phyloP scores from a whole-genome alignment of 2,888 invertebrate species.

The Falcaria lacertinaria region DNA sequence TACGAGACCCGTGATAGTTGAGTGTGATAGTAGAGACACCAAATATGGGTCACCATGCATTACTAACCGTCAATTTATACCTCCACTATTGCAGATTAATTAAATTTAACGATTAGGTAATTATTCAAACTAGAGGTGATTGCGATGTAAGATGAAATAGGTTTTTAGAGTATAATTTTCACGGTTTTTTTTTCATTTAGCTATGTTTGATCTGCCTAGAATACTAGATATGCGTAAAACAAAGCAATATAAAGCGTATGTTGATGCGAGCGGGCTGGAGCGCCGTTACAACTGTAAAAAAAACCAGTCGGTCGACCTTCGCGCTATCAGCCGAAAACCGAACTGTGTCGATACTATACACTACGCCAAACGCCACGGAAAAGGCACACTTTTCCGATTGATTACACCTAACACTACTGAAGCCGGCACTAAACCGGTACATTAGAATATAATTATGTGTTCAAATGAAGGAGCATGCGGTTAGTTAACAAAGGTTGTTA shows the following conservation, averaged over 20 bases:
- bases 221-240: conserved; percentile 20
- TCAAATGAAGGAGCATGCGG: conserved; percentile 41
- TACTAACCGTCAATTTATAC: not conserved
- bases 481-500: conserved; percentile 46
- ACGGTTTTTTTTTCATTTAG: no score
- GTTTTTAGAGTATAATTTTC: no score
- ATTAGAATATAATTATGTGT: conserved; percentile 9
- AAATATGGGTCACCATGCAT: not conserved
- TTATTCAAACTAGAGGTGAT: not conserved
- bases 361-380: conserved; percentile 31
- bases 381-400: conserved; percentile 44
- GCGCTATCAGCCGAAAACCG: conserved; percentile 63
- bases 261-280: conserved; percentile 37
- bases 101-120: not conserved
- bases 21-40: no score
- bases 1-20: no score
- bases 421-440: conserved; percentile 16
- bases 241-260: conserved; percentile 45
- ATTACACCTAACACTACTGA: conserved; percentile 14
- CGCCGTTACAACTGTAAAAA: conserved; percentile 77
- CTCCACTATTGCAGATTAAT: not conserved
- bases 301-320: conserved; percentile 71
- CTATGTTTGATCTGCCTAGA: not conserved
- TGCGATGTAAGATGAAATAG: not conserved
- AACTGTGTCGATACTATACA: conserved; percentile 35